phyloP scores from a whole-genome alignment of 23 tunicate genomes.

The Phallusia fumigata region DNA sequence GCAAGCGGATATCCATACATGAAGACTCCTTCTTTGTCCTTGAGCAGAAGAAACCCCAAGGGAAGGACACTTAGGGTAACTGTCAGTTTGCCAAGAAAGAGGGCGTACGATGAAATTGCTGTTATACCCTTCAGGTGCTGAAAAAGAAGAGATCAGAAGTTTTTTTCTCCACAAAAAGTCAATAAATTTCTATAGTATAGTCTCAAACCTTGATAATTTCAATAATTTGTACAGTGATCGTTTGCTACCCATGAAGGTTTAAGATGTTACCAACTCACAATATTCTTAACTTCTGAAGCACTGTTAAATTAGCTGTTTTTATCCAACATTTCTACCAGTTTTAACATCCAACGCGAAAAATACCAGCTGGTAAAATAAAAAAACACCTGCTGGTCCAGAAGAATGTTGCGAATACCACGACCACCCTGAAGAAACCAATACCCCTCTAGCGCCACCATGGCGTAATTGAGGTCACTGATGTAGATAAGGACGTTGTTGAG shows the following conservation, averaged over 20 bases:
- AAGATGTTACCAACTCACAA: too few relatives aligned
- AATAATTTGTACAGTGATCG: too few relatives aligned
- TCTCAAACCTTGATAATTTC: too few relatives aligned
- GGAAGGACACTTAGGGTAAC: constrained; percentile 58
- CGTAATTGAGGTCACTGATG: constrained; percentile 74
- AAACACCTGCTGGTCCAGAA: constrained; percentile 37
- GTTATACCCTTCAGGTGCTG: constrained; percentile 65
- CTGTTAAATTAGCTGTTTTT: too few relatives aligned
- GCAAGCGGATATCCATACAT: constrained; percentile 77
- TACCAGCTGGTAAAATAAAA: too few relatives aligned
- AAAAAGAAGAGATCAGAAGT: constrained; percentile 9
- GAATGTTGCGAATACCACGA: constrained; percentile 27
- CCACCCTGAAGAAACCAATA: constrained; percentile 68
- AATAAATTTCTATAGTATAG: too few relatives aligned
- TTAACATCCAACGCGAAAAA: too few relatives aligned
- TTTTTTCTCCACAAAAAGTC: not conserved
- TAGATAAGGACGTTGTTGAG: constrained; percentile 56
- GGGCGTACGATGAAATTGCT: constrained; percentile 62
- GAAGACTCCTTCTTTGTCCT: constrained; percentile 78
- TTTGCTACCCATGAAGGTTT: too few relatives aligned
- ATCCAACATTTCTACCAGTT: too few relatives aligned
- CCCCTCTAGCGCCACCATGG: constrained; percentile 72
- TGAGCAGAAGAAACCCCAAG: constrained; percentile 66
- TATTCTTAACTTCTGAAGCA: too few relatives aligned
- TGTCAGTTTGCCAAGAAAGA: constrained; percentile 75